phyloP scores from a whole-genome alignment of 92 coral and sea anemone species.

The Parazoanthus swiftii region DNA sequence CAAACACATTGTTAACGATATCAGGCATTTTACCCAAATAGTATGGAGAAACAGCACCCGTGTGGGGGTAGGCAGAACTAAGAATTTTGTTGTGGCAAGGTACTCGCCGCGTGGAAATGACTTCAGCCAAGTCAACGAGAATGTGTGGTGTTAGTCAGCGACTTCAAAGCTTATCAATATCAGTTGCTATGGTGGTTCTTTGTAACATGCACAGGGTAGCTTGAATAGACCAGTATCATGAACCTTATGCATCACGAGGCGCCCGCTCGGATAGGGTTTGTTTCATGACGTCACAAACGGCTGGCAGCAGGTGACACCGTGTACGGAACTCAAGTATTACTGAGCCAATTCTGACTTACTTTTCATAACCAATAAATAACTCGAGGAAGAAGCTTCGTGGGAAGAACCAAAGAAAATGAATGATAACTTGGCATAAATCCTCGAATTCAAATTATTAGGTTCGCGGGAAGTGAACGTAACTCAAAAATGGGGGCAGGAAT shows the following conservation, averaged over 20 bases:
- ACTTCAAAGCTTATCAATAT: not conserved
- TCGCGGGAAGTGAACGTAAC: too few relatives aligned
- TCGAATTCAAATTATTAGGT: too few relatives aligned
- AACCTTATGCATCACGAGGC: not conserved
- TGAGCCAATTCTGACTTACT: too few relatives aligned
- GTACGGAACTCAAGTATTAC: too few relatives aligned
- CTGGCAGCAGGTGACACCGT: not conserved
- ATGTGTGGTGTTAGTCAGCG: conserved; percentile 35
- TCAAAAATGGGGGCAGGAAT: too few relatives aligned
- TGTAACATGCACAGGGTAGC: not conserved
- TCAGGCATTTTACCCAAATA: conserved; percentile 32
- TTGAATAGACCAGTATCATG: not conserved
- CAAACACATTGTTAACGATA: not conserved
- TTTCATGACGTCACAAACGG: not conserved
- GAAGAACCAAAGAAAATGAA: too few relatives aligned
- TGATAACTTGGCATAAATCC: too few relatives aligned
- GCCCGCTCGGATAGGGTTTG: not conserved
- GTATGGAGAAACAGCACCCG: conserved; percentile 40
- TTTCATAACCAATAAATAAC: too few relatives aligned
- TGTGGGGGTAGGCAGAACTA: conserved; percentile 46
- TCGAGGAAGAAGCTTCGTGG: too few relatives aligned
- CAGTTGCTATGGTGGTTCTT: not conserved
- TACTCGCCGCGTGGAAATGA: conserved; percentile 37
- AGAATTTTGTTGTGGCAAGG: conserved; percentile 32
- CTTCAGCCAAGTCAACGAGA: conserved; percentile 12